Evolutionary conservation across 2,113 vertebrate species (phyloP).

Genomic region (Pelobates fuscus): DNA sequence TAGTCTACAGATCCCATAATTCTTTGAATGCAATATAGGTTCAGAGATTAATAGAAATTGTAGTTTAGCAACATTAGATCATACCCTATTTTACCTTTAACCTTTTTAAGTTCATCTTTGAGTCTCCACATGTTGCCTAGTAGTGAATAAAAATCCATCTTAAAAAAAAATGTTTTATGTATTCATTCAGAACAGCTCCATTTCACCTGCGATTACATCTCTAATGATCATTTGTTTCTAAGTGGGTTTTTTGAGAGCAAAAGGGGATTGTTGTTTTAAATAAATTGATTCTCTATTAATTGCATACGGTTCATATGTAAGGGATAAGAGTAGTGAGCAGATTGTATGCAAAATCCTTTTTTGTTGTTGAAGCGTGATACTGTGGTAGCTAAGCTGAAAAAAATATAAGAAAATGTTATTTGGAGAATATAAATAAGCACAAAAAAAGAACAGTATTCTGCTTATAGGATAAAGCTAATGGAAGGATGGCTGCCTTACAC

Average conservation of each 20-base stretch:
- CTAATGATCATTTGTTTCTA: conserved; percentile 10
- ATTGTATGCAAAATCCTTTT: conserved; percentile 1
- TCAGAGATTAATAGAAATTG: too few relatives aligned
- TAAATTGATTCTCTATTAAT: background rate
- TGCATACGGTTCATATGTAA: conserved; percentile 1
- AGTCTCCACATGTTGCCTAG: too few relatives aligned
- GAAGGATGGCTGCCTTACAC: background rate
- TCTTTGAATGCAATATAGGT: too few relatives aligned
- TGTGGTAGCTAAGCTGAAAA: background rate
- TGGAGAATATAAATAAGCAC: background rate
- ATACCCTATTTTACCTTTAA: too few relatives aligned
- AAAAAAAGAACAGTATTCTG: background rate
- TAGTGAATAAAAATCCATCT: too few relatives aligned
- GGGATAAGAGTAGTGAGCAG: background rate
- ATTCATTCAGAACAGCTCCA: too few relatives aligned
- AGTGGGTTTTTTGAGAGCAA: background rate
- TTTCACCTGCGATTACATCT: background rate
- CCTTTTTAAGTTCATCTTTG: too few relatives aligned
- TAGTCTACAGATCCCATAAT: too few relatives aligned
- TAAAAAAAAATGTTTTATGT: too few relatives aligned
- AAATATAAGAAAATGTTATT: background rate
- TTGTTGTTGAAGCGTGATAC: background rate
- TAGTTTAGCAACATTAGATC: too few relatives aligned
- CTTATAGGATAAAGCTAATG: too few relatives aligned
- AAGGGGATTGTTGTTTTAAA: conserved; percentile 1